Evolutionary conservation across 2,113 vertebrate species (phyloP), one percentile per base, ranked within the genome.

Genomic region (Neogale vison): DNA sequence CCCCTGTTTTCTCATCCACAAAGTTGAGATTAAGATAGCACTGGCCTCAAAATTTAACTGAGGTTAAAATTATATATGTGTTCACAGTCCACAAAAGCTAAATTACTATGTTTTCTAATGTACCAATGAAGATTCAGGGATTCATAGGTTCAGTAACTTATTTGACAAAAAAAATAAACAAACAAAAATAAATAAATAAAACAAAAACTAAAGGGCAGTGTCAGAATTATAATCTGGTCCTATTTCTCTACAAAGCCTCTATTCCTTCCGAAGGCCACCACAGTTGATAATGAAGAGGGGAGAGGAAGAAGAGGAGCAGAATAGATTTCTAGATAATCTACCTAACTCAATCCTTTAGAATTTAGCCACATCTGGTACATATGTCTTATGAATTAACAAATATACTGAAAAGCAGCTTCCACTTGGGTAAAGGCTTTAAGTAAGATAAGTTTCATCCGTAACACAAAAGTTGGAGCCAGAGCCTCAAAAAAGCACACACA

Each of bases 281-380:
- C 3, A 84, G 24, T 10, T 7, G 6, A 31, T 57, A 77, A 71
- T 9, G 1, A 79, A 79, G 10, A 55, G 2, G 90, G 3, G 13
- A 79, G 29, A 93, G 14, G 52, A 96, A 55, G 3, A 85, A 90
- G 3, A 89, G 15, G 20, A 84, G 13, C 91, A 8, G 45, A 96
- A 80, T 7, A 34, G 11, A 94, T 77, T 88, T 93, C 45, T 61
- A 82, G 72, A 94, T 59, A 29, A 0, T 61, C 76, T 20, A 23
- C 1, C 34, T 69, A 92, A 61, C 12, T 93, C 65, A 61, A 23
- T 87, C 52, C 26, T 88, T 82, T 65, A 90, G 57, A 91, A 77
- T 67, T 96, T 95, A 90, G 55, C 9, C 36, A 93, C 71, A 79
- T 80, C 77, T 95, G 77, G 14, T 77, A 50, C 45, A 86, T 4